Evolutionary conservation across 2,888 invertebrate species (phyloP).

Genomic region (Nephrotoma appendiculata): DNA sequence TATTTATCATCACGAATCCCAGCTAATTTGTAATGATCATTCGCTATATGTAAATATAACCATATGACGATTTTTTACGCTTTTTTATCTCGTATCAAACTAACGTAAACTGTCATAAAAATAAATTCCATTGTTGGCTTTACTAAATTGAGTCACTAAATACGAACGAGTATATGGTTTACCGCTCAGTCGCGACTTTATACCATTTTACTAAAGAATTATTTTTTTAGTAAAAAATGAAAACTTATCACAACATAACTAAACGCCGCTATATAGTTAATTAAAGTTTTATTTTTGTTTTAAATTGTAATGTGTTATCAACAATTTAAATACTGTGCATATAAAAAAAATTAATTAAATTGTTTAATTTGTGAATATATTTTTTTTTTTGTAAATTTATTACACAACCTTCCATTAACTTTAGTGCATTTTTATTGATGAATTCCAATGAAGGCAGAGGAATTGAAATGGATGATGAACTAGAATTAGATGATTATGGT

Average conservation of each 20-base stretch:
- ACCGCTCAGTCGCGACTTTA: neutral
- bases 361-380: neutral
- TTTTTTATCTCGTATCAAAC: neutral
- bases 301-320: neutral
- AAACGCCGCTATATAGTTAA: neutral
- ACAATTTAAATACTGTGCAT: neutral
- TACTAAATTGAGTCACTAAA: neutral
- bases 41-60: neutral
- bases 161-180: neutral
- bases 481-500: neutral
- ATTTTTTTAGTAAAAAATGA: neutral
- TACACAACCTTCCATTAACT: neutral
- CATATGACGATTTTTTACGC: neutral
- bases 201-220: neutral
- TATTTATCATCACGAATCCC: neutral
- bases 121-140: neutral
- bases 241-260: neutral
- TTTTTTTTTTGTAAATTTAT: neutral
- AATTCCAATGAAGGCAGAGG: neutral
- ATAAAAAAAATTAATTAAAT: neutral
- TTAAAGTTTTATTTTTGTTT: neutral
- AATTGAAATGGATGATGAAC: neutral
- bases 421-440: neutral
- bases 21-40: neutral
- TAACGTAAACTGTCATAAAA: neutral